Evolutionary conservation across 1,140 invertebrate species (phyloP).

Genomic region (Zaprionus lachaisei): DNA sequence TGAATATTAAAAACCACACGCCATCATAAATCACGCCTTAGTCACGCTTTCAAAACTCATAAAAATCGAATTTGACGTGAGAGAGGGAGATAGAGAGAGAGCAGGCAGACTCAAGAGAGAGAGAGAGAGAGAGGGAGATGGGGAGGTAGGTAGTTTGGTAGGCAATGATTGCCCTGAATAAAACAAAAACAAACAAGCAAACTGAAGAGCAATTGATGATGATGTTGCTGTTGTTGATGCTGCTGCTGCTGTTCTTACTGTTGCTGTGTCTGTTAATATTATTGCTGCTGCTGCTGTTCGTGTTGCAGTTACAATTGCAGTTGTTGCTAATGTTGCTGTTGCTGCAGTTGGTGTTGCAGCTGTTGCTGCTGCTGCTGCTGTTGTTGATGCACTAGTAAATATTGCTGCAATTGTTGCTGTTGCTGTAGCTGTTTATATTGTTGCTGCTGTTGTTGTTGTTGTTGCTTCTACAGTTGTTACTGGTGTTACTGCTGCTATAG

Average conservation of each 20-base stretch:
- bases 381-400: not conserved
- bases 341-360: constrained; percentile 35
- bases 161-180: not conserved
- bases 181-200: constrained; percentile 30
- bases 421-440: not conserved
- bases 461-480: not conserved
- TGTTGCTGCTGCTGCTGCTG: not conserved
- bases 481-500: not conserved
- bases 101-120: too few relatives aligned
- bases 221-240: not conserved
- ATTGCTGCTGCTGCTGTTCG: constrained; percentile 17
- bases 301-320: constrained; percentile 32
- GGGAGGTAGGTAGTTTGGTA: not conserved
- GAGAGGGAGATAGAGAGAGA: not conserved
- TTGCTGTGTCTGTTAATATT: not conserved
- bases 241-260: constrained; percentile 9
- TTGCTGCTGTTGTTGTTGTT: not conserved
- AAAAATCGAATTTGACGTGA: constrained; percentile 84
- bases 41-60: constrained; percentile 84
- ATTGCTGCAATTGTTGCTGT: constrained; percentile 38
- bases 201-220: not conserved
- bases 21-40: constrained; percentile 84
- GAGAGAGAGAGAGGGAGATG: too few relatives aligned
- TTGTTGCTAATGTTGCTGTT: not conserved
- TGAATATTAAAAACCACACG: constrained; percentile 84